Evolutionary conservation across 2,888 invertebrate genomes (phyloP), one percentile per base, ranked within the genome.

Genomic region (Furcula furcula): DNA sequence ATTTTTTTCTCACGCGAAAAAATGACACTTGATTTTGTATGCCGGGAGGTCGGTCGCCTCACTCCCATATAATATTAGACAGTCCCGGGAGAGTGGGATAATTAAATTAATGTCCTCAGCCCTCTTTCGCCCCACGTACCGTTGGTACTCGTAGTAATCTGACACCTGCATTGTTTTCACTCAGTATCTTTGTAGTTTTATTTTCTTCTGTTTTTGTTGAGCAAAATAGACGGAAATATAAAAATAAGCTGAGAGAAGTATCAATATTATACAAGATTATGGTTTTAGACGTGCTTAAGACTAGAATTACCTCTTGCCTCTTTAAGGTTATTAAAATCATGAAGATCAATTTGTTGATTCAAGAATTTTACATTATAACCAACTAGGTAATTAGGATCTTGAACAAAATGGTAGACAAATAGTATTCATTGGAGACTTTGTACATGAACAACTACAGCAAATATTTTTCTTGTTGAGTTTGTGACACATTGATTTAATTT

Each of bases 1-100:
- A 86, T 86, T 84, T 85, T 82, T 85, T 86, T 88, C 87, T 85
- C 87, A 85, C 86, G 85, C 81, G 83, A 82, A 84, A 87, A 86
- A 85, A 79, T 84, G 82, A 81, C 84, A 76, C 73, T 73, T 69
- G 75, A 81, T 78, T 84, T 83, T 73, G 77, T 83, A 76, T 76
- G 76, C 75, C 47, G 68, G 59, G 58, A 65, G 65, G 70, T 65
- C 70, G 64, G 70, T 65, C 69, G 70, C 61, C 66, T 80, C 76
- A 56, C 81, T 79, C 84, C 80, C 65, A 76, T 76, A 79, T 76
- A 80, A 80, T 82, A 85, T 85, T 81, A 84, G 85, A 69, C 66
- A 62, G 65, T 81, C 85, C 78, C 85, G 59, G 55, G 84, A 76
- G 87, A 78, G 78, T 65, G 60, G 59, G 66, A 64, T 86, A 88